Evolutionary conservation across 1,140 invertebrate species (phyloP).

Genomic region (Heliconius himera): DNA sequence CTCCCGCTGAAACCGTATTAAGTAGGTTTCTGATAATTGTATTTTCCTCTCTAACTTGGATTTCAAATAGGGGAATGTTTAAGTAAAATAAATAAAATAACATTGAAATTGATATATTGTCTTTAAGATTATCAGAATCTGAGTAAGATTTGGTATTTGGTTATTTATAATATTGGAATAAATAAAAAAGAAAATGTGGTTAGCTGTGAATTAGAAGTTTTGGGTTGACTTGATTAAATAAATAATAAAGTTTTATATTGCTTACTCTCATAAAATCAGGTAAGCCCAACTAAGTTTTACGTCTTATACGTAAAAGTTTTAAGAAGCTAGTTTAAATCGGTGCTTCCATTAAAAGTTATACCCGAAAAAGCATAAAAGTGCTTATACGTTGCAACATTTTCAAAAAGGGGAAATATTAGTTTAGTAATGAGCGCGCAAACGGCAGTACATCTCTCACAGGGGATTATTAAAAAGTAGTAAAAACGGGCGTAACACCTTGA

Average conservation of each 20-base stretch:
- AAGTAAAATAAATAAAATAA: neutral
- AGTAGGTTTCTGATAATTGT: slow-evolving; percentile 15
- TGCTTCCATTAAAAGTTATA: slow-evolving; percentile 49
- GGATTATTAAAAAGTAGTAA: slow-evolving; percentile 55
- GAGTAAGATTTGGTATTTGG: neutral
- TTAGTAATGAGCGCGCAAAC: slow-evolving; percentile 46
- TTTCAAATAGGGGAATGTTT: neutral
- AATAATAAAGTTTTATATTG: slow-evolving; percentile 36
- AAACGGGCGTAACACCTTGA: slow-evolving; percentile 52
- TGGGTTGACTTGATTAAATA: slow-evolving; percentile 3
- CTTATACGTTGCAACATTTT: slow-evolving; percentile 31
- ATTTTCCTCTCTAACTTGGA: slow-evolving; percentile 8
- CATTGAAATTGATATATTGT: neutral
- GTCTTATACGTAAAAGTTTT: slow-evolving; percentile 45
- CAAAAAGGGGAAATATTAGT: slow-evolving; percentile 45
- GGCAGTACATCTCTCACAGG: slow-evolving; percentile 28
- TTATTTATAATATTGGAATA: neutral
- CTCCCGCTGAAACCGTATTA: slow-evolving; percentile 31
- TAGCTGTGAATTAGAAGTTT: neutral
- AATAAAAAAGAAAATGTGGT: neutral
- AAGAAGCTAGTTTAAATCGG: slow-evolving; percentile 46
- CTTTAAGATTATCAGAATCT: neutral
- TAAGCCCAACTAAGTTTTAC: slow-evolving; percentile 41
- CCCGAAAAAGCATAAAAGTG: slow-evolving; percentile 41
- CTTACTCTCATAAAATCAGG: slow-evolving; percentile 38